Percentiles rank a stretch among this genome's conserved stretches.
These are phyloP conservation scores for Philopotamus ludificatus DNA, from an alignment of 1,140 invertebrate genomes.

Conservation along the genomic window DNA sequence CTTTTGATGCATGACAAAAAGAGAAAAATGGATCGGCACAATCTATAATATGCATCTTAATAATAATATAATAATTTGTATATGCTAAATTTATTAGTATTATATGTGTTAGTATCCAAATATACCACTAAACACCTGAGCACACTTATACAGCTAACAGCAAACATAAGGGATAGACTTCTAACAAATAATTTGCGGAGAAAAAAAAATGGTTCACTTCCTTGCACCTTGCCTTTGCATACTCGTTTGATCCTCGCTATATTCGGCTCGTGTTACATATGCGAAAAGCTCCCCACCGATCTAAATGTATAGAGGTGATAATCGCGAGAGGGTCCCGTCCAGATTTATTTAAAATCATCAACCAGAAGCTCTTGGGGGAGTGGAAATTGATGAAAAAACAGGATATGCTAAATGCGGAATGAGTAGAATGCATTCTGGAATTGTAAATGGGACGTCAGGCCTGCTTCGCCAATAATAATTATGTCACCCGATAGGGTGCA, in stretches of 20 bases:
- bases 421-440: slow-evolving; percentile 5
- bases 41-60: too few relatives aligned
- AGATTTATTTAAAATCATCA: too few relatives aligned
- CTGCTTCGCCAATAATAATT: slow-evolving; percentile 33
- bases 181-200: slow-evolving; percentile 33
- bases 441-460: slow-evolving; percentile 19
- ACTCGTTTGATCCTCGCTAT: slow-evolving; percentile 11
- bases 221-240: slow-evolving; percentile 38
- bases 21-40: too few relatives aligned
- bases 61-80: too few relatives aligned
- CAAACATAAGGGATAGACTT: slow-evolving; percentile 20
- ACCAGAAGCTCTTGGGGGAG: background rate
- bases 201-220: slow-evolving; percentile 38
- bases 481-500: slow-evolving; percentile 33
- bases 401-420: slow-evolving; percentile 36
- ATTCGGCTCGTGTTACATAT: background rate
- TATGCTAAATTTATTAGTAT: too few relatives aligned
- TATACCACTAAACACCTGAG: background rate
- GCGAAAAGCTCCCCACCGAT: background rate
- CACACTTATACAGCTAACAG: slow-evolving; percentile 20
- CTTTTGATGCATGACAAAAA: too few relatives aligned
- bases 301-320: background rate
- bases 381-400: slow-evolving; percentile 16
- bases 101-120: slow-evolving; percentile 5
- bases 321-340: too few relatives aligned